Evolutionary conservation across 2,888 invertebrate species (phyloP).

Genomic region (Maniola hyperantus): DNA sequence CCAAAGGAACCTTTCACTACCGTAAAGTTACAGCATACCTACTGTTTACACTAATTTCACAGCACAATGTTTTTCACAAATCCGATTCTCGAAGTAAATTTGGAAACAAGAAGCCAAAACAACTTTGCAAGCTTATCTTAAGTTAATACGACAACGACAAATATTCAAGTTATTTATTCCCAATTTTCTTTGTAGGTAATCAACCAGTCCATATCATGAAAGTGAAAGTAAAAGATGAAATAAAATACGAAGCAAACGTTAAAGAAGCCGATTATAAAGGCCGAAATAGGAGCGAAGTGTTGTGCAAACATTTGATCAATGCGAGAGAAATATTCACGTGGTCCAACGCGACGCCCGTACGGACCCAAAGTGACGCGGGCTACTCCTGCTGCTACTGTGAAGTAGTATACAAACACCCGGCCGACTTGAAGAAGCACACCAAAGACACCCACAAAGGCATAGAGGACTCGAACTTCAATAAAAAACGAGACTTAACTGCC

Average conservation of each 20-base stretch:
- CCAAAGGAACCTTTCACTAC: no score
- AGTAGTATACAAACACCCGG: conserved; percentile 46
- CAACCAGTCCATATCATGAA: background rate
- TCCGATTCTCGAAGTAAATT: background rate
- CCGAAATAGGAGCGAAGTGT: conserved; percentile 38
- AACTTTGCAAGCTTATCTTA: background rate
- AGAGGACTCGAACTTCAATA: conserved; percentile 48
- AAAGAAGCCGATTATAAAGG: background rate
- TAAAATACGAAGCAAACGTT: background rate
- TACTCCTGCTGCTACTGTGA: conserved; percentile 56
- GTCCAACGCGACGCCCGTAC: conserved; percentile 60
- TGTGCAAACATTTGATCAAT: conserved; percentile 53
- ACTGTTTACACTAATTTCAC: background rate
- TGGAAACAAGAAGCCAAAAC: background rate
- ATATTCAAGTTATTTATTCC: background rate
- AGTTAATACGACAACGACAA: background rate
- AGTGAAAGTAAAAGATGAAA: conserved; percentile 9
- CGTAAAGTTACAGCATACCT: no score
- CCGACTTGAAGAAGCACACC: conserved; percentile 54
- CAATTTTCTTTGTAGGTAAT: conserved; percentile 25
- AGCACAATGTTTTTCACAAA: background rate
- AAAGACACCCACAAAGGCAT: conserved; percentile 45
- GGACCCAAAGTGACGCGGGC: conserved; percentile 50
- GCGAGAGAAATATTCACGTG: conserved; percentile 49
- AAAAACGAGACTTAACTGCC: conserved; percentile 48